Conservation (phyloP, 2,797 vertebrate species). For the Psittacula derbiana region DNA sequence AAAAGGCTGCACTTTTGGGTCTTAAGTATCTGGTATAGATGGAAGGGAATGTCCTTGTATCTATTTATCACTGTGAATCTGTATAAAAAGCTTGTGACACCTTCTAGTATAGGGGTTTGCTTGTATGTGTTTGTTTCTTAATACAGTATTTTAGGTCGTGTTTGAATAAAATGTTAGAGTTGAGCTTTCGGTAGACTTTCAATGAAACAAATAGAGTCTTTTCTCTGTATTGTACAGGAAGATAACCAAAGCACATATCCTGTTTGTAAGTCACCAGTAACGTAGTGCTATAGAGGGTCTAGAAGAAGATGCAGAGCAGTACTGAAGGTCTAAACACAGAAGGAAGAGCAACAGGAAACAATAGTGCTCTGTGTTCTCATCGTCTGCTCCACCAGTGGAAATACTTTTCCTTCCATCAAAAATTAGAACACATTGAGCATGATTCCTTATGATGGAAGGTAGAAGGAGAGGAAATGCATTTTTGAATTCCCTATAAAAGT, state of each 20-base stretch:
- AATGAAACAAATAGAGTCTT: background rate
- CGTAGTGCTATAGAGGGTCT: background rate
- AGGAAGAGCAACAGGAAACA: background rate
- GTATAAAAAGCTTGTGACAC: background rate
- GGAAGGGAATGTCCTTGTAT: background rate
- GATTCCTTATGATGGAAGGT: background rate
- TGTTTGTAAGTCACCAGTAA: background rate
- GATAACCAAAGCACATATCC: background rate
- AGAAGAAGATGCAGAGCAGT: background rate
- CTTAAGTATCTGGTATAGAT: background rate
- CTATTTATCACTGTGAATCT: background rate
- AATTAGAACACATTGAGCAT: background rate
- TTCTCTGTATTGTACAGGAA: background rate
- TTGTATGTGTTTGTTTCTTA: constrained; percentile 20
- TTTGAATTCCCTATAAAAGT: background rate
- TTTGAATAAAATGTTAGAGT: background rate
- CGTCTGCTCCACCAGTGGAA: background rate
- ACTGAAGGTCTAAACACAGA: background rate
- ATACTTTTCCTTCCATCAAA: background rate
- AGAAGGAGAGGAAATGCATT: background rate
- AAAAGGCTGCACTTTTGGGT: constrained; percentile 16
- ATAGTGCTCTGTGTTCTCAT: background rate
- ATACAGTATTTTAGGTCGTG: background rate
- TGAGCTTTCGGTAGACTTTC: background rate
- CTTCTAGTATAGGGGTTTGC: background rate